These are phyloP conservation scores for Galemys pyrenaicus DNA, from an alignment of 2,113 vertebrate genomes.

Conservation along the genomic window DNA sequence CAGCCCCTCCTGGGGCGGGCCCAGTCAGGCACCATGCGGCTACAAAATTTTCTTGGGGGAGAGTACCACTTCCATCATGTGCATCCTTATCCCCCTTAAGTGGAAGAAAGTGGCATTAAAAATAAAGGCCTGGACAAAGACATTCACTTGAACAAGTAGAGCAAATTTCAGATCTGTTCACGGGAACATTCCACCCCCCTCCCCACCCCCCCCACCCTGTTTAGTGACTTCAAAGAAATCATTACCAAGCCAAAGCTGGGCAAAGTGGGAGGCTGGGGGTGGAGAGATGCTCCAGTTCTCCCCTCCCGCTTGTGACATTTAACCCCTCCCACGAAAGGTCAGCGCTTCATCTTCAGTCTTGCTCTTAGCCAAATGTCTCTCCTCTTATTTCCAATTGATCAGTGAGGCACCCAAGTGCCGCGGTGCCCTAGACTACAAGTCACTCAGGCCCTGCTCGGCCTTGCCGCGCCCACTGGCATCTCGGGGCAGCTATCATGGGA, in stretches of 20 bases:
- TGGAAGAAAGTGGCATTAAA: not conserved
- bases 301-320: not conserved
- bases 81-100: not conserved
- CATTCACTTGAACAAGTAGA: not conserved
- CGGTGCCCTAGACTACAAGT: not conserved
- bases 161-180: not conserved
- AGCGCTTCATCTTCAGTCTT: not conserved
- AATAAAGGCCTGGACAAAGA: conserved; percentile 11
- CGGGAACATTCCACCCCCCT: not conserved
- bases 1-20: accelerated
- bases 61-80: too few relatives aligned
- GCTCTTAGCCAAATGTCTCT: not conserved
- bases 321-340: conserved; percentile 26
- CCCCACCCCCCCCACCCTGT: not conserved
- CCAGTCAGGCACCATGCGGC: accelerated
- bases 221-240: conserved; percentile 47
- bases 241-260: not conserved
- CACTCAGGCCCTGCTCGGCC: not conserved
- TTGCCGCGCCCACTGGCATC: not conserved
- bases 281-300: not conserved
- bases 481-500: not conserved
- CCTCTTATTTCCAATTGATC: not conserved
- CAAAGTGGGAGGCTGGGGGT: not conserved
- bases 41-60: not conserved
- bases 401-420: not conserved